Base-by-base conservation (phyloP, 2,797 vertebrate genomes). In the Bradypus variegatus region DNA sequence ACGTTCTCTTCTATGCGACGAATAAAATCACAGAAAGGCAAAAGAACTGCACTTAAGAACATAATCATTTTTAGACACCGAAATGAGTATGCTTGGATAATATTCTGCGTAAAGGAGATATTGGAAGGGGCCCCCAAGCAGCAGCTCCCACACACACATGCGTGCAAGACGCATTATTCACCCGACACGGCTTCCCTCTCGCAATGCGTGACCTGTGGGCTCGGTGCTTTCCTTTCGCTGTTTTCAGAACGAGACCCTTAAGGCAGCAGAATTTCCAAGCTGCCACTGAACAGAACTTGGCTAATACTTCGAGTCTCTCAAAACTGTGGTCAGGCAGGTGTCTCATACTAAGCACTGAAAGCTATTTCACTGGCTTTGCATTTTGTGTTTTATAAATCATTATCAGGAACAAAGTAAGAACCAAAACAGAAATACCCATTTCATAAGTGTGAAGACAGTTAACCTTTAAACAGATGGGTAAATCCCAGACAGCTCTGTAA, bases 381-480 rank as follows among this genome's bases (percentile, higher is more conserved):
- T 97, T 96, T 93, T 95, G 96, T 94, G 96, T 97, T 97, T 97
- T 97, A 97, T 96, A 97, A 97, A 97, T 97, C 97, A 96, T 96
- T 96, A 96, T 95, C 82, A 93, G 82, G 96, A 96, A 97, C 96
- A 97, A 97, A 97, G 96, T 96, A 97, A 97, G 96, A 97, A 97
- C 94, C 96, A 94, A 98, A 98, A 98, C 97, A 97, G 97, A 98
- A 96, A 98, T 96, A 96, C 96, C 97, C 96, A 97, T 97, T 97
- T 98, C 97, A 95, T 96, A 97, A 97, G 97, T 97, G 97, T 97
- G 97, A 97, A 97, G 97, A 97, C 98, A 97, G 97, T 98, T 98
- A 98, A 99, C 98, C 98, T 98, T 98, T 98, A 98, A 98, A 98
- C 98, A 98, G 97, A 98, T 97, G 98, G 97, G 98, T 98, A 97